Evolutionary conservation across 1,140 invertebrate species (phyloP).

Genomic region (Musca vetustissima): DNA sequence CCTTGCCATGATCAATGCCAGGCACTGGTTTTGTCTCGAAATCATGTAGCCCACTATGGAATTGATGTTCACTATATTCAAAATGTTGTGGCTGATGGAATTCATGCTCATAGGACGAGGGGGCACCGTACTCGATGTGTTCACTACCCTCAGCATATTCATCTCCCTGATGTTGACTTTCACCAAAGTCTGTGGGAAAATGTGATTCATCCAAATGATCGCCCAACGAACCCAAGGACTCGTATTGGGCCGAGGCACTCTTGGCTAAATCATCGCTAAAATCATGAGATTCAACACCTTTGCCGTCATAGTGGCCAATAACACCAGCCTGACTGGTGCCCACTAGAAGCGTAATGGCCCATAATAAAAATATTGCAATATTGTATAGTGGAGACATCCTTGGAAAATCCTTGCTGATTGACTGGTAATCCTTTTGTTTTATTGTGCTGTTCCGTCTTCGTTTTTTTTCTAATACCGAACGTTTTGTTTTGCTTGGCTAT

Average conservation of each 20-base stretch:
- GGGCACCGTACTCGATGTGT: slow-evolving; percentile 6
- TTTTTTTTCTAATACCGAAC: too few relatives aligned
- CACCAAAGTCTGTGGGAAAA: slow-evolving; percentile 41
- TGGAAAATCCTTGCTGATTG: not conserved
- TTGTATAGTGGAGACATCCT: slow-evolving; percentile 2
- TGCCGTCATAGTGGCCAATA: slow-evolving; percentile 7
- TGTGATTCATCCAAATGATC: slow-evolving; percentile 41
- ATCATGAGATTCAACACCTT: slow-evolving; percentile 19
- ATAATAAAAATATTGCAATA: slow-evolving; percentile 10
- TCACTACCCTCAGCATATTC: slow-evolving; percentile 38
- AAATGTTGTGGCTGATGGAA: not conserved
- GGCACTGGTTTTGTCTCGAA: slow-evolving; percentile 40
- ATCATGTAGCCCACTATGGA: slow-evolving; percentile 27
- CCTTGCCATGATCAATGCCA: slow-evolving; percentile 51
- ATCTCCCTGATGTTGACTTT: slow-evolving; percentile 32
- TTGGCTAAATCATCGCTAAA: slow-evolving; percentile 17
- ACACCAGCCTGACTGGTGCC: slow-evolving; percentile 6
- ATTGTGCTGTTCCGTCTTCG: not conserved
- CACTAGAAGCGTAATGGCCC: not conserved
- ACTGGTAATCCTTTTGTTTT: not conserved
- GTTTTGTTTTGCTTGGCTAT: too few relatives aligned
- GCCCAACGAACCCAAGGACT: slow-evolving; percentile 35
- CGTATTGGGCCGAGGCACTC: not conserved
- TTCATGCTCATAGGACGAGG: slow-evolving; percentile 12
- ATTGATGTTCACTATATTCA: slow-evolving; percentile 20